Conservation (phyloP, 2,797 vertebrate genomes). For the Amblyraja radiata region DNA sequence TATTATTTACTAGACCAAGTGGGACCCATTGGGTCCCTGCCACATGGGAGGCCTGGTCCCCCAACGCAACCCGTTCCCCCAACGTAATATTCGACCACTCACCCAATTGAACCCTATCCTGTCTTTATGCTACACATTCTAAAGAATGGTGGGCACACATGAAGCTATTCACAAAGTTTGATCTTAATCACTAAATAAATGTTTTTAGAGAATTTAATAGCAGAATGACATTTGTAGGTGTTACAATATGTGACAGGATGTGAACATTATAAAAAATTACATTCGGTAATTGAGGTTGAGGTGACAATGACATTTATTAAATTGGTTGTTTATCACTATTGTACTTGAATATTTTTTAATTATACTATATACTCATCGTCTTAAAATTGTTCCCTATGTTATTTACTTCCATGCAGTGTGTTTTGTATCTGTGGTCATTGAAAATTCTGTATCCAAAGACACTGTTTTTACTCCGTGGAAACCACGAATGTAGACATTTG, state of each 20-base stretch:
- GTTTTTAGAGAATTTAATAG: not conserved
- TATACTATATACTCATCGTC: not conserved
- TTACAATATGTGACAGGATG: not conserved
- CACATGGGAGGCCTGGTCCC: no score
- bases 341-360: not conserved
- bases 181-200: not conserved
- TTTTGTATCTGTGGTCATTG: constrained; percentile 78
- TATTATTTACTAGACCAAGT: not conserved
- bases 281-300: no score
- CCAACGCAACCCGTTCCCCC: no score
- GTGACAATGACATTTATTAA: not conserved
- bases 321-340: not conserved
- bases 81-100: no score
- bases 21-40: no score
- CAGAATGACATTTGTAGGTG: not conserved
- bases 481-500: constrained; percentile 81
- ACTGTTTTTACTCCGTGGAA: constrained; percentile 76
- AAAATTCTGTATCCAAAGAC: constrained; percentile 80
- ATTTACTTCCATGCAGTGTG: constrained; percentile 55
- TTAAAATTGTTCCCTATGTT: not conserved
- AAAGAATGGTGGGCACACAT: not conserved
- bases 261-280: not conserved
- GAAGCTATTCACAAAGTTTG: not conserved
- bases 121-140: not conserved
- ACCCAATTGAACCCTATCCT: no score